Evolutionary conservation across 64 coral and sea anemone species (phyloP), one percentile per base, ranked within the genome.

Genomic region (Dendronephthya gigantea): DNA sequence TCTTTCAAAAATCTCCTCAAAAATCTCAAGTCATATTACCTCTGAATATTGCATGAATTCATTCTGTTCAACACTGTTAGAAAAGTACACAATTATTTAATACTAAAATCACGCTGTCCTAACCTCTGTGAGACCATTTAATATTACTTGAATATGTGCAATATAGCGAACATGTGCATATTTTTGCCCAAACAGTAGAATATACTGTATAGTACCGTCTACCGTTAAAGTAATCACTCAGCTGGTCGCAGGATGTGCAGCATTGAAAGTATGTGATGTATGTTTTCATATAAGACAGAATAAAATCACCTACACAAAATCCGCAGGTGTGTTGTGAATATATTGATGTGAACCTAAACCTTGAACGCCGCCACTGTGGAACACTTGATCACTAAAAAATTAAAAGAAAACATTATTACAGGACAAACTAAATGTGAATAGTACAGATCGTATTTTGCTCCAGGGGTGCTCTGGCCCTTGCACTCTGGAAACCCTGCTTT

Each of bases 1-100:
- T n/a, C n/a, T n/a, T n/a, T n/a, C n/a, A n/a, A n/a, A n/a, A 12
- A 52, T 52, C 1, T 52, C 23, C 0, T 52, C 1, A 0, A 52
- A 52, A 52, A 22, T 16, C 13, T 16, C 11, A 35, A 79, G 29
- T 79, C 34, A 79, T 0, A 65, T 81, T 50, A 96, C 94, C 91
- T 96, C 94, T 13, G 94, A 96, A 84, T 93, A 96, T 76, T 96
- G 91, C 94, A 96, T 93, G 52, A 96, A 96, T 39, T 96, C 88
- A 49, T 88, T 75, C 79, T 96, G 94, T 41, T 96, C 91, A 12
- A 96, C 88, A 39, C 94, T 96, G 48, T 40, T 81, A 41, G 25
- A 83, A 89, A 48, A 3, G 49, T 11, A 83, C 55, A 58, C 17
- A n/a, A 62, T 9, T 62, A 16, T 7, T 19, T 7, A n/a, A 9